A percentile compares a stretch with the other conserved stretches of the same genome.
These are phyloP conservation scores for Chironomus tentans DNA, from an alignment of 2,888 invertebrate genomes.

Conservation along the genomic window DNA sequence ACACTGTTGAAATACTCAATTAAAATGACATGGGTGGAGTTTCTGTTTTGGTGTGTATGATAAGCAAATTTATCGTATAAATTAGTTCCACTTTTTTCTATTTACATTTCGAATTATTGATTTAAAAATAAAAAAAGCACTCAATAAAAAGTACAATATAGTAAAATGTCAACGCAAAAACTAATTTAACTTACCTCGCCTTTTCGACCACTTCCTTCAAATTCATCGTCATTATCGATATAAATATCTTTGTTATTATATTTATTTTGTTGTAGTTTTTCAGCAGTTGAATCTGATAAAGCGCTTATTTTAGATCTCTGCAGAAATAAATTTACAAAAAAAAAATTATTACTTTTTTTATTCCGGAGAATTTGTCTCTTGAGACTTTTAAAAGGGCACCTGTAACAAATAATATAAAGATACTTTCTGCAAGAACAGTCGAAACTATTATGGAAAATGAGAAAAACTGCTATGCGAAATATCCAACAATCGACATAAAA, in stretches of 20 bases:
- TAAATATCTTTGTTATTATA: conserved; percentile 48
- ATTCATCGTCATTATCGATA: conserved; percentile 68
- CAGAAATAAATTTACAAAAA: not conserved
- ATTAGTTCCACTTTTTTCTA: not conserved
- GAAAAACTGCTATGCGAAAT: not conserved
- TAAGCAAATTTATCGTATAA: not conserved
- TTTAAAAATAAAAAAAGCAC: not conserved
- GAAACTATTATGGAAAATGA: not conserved
- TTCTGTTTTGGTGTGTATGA: not conserved
- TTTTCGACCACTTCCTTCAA: conserved; percentile 60
- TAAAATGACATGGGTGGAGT: conserved; percentile 14
- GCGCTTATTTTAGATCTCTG: conserved; percentile 11
- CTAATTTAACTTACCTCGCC: conserved; percentile 50
- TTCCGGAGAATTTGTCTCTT: no score
- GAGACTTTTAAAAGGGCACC: no score
- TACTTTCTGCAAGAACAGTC: not conserved
- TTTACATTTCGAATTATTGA: not conserved
- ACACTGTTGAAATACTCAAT: not conserved
- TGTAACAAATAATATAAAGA: no score
- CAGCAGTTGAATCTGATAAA: conserved; percentile 10
- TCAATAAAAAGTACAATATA: not conserved
- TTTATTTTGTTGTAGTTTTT: conserved; percentile 14
- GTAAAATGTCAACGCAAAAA: not conserved
- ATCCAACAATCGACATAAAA: not conserved
- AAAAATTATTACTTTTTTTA: not conserved